These are phyloP conservation scores for Hemicrepidius hirtus DNA, from an alignment of 2,888 invertebrate genomes.

Conservation along the genomic window DNA sequence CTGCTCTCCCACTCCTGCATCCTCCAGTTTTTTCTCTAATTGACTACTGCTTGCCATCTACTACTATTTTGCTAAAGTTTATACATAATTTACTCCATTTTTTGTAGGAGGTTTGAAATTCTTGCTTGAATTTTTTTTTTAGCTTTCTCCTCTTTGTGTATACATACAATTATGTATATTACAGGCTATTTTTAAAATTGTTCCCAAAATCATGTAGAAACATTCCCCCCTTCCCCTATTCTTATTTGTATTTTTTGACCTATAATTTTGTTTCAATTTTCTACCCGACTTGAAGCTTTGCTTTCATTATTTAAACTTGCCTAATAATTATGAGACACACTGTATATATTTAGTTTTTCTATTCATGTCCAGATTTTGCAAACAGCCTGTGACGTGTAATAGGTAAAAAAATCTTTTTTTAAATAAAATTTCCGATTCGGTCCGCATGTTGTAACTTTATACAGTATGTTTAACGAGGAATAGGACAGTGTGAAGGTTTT, in stretches of 20 bases:
- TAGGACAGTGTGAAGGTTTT: too few relatives aligned
- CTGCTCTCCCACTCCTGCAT: constrained; percentile 62
- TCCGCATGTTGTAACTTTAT: too few relatives aligned
- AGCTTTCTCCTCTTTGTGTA: neutral
- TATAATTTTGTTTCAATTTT: too few relatives aligned
- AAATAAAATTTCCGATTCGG: too few relatives aligned
- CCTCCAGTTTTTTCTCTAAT: constrained; percentile 49
- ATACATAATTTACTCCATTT: constrained; percentile 39
- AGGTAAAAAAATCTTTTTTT: too few relatives aligned
- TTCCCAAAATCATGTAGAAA: neutral
- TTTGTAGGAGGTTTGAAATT: neutral
- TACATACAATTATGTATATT: neutral
- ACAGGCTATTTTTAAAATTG: neutral
- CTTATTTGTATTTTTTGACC: neutral
- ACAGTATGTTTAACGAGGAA: too few relatives aligned
- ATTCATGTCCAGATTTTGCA: too few relatives aligned
- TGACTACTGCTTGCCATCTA: constrained; percentile 34
- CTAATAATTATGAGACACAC: too few relatives aligned
- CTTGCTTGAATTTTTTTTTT: constrained; percentile 10
- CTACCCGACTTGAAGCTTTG: too few relatives aligned
- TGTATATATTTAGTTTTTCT: too few relatives aligned
- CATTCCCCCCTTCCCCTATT: neutral
- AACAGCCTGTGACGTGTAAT: too few relatives aligned
- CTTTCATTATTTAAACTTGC: too few relatives aligned
- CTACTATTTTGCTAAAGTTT: constrained; percentile 28